A percentile compares a stretch with the other conserved stretches of the same genome.
phyloP scores from a whole-genome alignment of 2,797 vertebrate species.

The Choloepus didactylus region DNA sequence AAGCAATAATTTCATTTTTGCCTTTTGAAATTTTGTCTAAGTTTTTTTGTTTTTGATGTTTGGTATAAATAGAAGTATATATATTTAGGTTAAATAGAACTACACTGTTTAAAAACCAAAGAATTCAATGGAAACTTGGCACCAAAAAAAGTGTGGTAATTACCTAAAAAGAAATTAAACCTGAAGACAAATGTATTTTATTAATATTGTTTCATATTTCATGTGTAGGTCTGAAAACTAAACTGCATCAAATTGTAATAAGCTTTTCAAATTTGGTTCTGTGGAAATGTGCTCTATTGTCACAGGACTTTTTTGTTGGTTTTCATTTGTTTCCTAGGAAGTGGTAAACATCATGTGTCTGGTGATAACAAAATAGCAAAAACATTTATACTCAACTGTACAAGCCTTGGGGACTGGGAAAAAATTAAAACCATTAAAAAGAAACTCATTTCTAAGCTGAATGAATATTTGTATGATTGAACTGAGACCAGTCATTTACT shows the following conservation, averaged over 20 bases:
- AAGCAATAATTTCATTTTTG: constrained; percentile 84
- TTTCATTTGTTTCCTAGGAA: no score
- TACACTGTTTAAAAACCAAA: constrained; percentile 88
- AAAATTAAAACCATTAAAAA: constrained; percentile 71
- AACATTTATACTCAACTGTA: no score
- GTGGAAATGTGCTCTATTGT: no score
- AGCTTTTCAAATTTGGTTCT: no score
- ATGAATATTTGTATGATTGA: constrained; percentile 47
- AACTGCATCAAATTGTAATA: no score
- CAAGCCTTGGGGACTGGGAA: no score
- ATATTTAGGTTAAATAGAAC: constrained; percentile 76
- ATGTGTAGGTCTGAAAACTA: no score
- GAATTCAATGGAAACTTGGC: constrained; percentile 83
- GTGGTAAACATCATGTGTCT: no score
- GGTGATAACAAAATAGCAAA: constrained; percentile 36
- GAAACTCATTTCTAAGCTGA: constrained; percentile 52
- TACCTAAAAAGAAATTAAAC: constrained; percentile 78
- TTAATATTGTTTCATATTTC: constrained; percentile 70
- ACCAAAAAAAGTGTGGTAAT: constrained; percentile 70
- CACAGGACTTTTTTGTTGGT: no score
- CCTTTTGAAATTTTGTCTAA: constrained; percentile 78
- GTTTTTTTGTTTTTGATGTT: constrained; percentile 69
- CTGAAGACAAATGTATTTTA: constrained; percentile 70
- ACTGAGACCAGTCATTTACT: constrained; percentile 83
- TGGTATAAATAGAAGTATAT: constrained; percentile 79